Evolutionary conservation across 2,888 invertebrate genomes (phyloP).

Genomic region (Hydropsyche betteni): DNA sequence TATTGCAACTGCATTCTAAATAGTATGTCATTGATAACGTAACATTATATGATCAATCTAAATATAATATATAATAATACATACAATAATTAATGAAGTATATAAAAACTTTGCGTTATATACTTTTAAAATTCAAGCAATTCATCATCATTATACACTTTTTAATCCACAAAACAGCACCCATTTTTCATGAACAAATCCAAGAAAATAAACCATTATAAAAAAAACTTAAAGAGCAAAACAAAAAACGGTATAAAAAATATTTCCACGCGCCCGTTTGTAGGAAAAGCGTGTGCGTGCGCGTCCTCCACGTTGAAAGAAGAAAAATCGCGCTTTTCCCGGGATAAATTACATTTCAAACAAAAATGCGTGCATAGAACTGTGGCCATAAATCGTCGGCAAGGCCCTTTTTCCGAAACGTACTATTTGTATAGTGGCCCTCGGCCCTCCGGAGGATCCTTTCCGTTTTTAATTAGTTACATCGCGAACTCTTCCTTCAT

Average conservation of each 20-base stretch:
- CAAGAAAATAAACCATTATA: no score
- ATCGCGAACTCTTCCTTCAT: slow-evolving; percentile 50
- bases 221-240: neutral
- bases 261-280: no score
- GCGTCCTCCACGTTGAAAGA: neutral
- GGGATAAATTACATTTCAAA: slow-evolving; percentile 50
- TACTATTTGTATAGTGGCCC: slow-evolving; percentile 42
- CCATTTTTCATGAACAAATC: no score
- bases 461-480: slow-evolving; percentile 51
- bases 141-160: no score
- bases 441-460: slow-evolving; percentile 38
- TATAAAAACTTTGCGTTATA: no score
- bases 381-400: slow-evolving; percentile 46
- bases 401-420: slow-evolving; percentile 36
- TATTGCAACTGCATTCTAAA: no score
- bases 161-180: no score
- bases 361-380: slow-evolving; percentile 50
- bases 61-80: no score
- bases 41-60: no score
- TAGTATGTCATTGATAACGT: no score
- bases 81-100: no score
- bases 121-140: no score
- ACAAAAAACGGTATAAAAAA: neutral
- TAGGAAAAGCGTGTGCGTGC: slow-evolving; percentile 14
- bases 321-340: slow-evolving; percentile 37